Base-by-base conservation (phyloP, 1,140 invertebrate species). In the Drosophila sucinea region DNA sequence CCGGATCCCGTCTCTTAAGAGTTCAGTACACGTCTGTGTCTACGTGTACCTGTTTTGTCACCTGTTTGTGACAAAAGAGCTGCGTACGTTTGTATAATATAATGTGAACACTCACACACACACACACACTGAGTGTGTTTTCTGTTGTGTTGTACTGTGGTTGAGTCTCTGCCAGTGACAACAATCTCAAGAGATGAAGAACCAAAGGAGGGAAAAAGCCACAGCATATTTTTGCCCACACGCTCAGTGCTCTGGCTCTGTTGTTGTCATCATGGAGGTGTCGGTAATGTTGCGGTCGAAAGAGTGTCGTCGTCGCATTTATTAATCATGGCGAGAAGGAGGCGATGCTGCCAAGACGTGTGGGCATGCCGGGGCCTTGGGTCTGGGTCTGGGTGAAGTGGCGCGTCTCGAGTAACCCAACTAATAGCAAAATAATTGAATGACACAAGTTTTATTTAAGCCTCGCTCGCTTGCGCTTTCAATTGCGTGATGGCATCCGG, bases 351-450 rank as follows among this genome's bases (percentile, higher is more conserved):
- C 33, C 33, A 35, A 35, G 33, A 38, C 82, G 82, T 78, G 81
- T 74, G 67, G 61, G 65, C 35, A 78, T 72, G 60, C 11, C 61
- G 32, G 17, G 69, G 63, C 60, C 40, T 77, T 74, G 62, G 7
- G 56, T 40, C 17, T 17, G 17, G 17, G 17, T 17, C 17, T 17
- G 17, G 38, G 41, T 63, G 56, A 77, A 81, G 77, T 84, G 70
- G 67, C 56, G 81, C 68, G 81, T 74, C 81, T 75, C 79, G 75
- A 70, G 74, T 70, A 86, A 79, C 83, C 77, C 70, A 86, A 79
- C 83, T 79, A 77, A 87, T 83, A 71, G 83, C 67, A 64, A 87
- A 73, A 73, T 87, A 86, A 89, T 87, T 77, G 79, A 79, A 82
- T 82, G 83, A 73, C 83, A 82, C 67, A 68, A 79, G 72, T 66